These are phyloP conservation scores for Hedychridium roseum DNA, from an alignment of 2,888 invertebrate genomes.

Conservation along the genomic window DNA sequence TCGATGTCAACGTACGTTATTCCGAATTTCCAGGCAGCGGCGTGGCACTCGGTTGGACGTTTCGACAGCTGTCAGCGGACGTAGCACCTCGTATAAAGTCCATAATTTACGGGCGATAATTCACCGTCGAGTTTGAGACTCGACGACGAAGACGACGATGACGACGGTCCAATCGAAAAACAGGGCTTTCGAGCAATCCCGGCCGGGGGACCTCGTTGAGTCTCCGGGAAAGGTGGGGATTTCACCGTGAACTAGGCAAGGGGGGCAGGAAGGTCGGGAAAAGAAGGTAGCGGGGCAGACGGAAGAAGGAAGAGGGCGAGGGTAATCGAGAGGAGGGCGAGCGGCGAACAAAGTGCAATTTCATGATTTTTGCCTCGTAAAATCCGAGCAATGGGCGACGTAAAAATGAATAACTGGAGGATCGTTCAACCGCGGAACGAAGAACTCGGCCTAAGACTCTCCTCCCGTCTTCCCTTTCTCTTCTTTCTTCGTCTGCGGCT, in stretches of 20 bases:
- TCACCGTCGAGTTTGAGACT: constrained; percentile 9
- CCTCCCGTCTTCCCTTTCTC: constrained; percentile 11
- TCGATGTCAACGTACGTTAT: too few species aligned
- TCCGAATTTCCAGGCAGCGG: too few species aligned
- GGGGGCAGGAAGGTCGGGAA: constrained; percentile 13
- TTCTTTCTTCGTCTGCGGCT: neutral
- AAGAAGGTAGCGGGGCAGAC: constrained; percentile 15
- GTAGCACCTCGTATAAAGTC: constrained; percentile 15
- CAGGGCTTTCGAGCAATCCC: neutral
- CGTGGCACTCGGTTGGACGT: too few species aligned
- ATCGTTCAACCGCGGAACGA: constrained; percentile 55
- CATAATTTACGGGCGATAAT: constrained; percentile 30
- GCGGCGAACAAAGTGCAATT: constrained; percentile 58
- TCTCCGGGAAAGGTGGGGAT: too few species aligned
- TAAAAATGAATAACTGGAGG: constrained; percentile 63
- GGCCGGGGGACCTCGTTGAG: constrained; percentile 1
- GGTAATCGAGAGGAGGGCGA: constrained; percentile 20
- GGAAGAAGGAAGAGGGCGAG: constrained; percentile 14
- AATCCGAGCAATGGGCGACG: constrained; percentile 59
- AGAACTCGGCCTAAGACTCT: constrained; percentile 30
- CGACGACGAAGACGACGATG: constrained; percentile 5
- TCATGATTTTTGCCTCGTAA: constrained; percentile 63
- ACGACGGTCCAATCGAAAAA: constrained; percentile 13
- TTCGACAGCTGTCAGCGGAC: constrained; percentile 19
- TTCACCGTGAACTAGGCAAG: too few species aligned